These are phyloP conservation scores for Napeogenes sylphis DNA, from an alignment of 2,888 invertebrate genomes.

Conservation along the genomic window DNA sequence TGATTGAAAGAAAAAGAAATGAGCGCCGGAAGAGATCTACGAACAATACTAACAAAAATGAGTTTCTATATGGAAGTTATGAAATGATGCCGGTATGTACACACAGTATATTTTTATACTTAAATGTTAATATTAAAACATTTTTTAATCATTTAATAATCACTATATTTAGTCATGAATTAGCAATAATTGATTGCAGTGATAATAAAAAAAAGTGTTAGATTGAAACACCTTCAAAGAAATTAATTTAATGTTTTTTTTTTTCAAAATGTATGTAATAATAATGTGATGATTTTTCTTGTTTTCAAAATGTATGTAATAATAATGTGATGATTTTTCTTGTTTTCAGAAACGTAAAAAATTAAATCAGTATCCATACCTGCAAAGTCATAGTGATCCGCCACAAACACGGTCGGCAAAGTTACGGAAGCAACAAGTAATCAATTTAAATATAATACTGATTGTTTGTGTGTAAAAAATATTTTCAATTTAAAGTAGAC, in stretches of 20 bases:
- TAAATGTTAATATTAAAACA: too few species aligned
- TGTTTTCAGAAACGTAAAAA: conserved; percentile 69
- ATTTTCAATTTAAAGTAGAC: too few species aligned
- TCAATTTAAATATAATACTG: conserved; percentile 34
- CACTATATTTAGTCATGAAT: too few species aligned
- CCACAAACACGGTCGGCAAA: conserved; percentile 77
- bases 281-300: neutral
- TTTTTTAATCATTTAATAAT: too few species aligned
- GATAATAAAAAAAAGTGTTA: too few species aligned
- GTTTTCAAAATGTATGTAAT: neutral
- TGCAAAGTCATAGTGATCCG: conserved; percentile 67
- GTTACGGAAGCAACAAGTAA: conserved; percentile 77
- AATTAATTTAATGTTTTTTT: too few species aligned
- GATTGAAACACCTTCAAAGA: too few species aligned
- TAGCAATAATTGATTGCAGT: too few species aligned
- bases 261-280: too few species aligned
- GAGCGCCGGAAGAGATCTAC: conserved; percentile 66
- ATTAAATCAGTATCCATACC: conserved; percentile 66
- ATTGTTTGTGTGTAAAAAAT: too few species aligned
- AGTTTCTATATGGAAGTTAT: conserved; percentile 64
- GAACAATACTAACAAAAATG: conserved; percentile 63
- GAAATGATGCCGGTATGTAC: conserved; percentile 64
- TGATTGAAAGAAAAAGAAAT: conserved; percentile 60
- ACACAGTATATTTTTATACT: neutral
- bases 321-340: neutral